phyloP scores from a whole-genome alignment of 2,888 invertebrate genomes.

The Perithous albicinctus region DNA sequence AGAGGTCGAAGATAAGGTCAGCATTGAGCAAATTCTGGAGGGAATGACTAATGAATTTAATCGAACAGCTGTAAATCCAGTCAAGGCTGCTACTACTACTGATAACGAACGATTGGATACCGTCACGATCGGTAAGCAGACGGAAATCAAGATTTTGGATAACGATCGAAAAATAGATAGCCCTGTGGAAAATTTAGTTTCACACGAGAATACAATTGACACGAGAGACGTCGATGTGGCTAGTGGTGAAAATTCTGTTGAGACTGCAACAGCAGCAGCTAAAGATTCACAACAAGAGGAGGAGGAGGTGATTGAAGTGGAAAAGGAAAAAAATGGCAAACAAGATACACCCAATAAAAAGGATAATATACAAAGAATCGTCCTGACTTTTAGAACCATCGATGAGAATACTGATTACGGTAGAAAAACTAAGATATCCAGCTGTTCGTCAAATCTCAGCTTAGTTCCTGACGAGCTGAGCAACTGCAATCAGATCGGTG shows the following conservation, averaged over 20 bases:
- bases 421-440: conserved; percentile 82
- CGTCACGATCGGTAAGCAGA: conserved; percentile 2
- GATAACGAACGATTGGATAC: conserved; percentile 63
- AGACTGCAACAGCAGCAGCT: conserved; percentile 30
- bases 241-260: conserved; percentile 36
- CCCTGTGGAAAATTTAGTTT: conserved; percentile 25
- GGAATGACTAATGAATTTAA: conserved; percentile 84
- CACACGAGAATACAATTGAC: conserved; percentile 32
- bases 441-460: conserved; percentile 81
- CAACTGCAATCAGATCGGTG: conserved; percentile 82
- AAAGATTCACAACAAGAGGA: conserved; percentile 41
- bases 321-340: conserved; percentile 66
- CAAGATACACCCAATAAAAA: conserved; percentile 73
- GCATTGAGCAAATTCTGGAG: conserved; percentile 82
- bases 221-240: conserved; percentile 13
- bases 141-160: conserved; percentile 2
- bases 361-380: conserved; percentile 87
- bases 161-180: neutral
- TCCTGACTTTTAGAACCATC: conserved; percentile 87
- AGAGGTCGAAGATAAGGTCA: conserved; percentile 78
- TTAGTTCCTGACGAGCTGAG: conserved; percentile 81
- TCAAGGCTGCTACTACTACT: conserved; percentile 65
- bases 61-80: conserved; percentile 71
- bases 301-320: conserved; percentile 61
- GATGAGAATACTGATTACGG: conserved; percentile 84